Conservation (phyloP, 2,797 vertebrate genomes). For the Neolamprologus multifasciatus region DNA sequence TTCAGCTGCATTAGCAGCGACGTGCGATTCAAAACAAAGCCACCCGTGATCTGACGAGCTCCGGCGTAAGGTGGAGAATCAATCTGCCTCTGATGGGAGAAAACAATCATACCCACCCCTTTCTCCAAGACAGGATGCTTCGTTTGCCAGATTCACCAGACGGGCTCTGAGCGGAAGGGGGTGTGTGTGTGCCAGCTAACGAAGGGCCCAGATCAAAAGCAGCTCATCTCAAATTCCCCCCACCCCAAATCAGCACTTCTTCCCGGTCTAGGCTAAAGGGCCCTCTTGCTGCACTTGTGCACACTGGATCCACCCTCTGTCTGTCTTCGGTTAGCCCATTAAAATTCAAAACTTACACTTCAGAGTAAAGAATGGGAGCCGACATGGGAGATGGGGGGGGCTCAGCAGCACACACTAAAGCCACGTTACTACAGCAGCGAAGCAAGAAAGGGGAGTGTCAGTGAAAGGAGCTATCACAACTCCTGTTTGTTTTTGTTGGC, state of each 20-base stretch:
- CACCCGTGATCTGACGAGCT: background rate
- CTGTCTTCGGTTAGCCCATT: conserved; percentile 53
- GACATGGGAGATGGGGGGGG: conserved; percentile 19
- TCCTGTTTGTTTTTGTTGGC: conserved; percentile 12
- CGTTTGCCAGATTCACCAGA: conserved; percentile 28
- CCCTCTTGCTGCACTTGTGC: conserved; percentile 10
- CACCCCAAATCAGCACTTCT: conserved; percentile 48
- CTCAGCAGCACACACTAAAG: conserved; percentile 12
- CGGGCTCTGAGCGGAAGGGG: background rate
- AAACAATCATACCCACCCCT: conserved; percentile 25
- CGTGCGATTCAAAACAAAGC: conserved; percentile 17
- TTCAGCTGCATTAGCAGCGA: background rate
- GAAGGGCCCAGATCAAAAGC: conserved; percentile 28
- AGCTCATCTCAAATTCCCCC: conserved; percentile 30
- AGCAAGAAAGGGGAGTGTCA: background rate
- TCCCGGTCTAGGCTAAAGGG: conserved; percentile 10
- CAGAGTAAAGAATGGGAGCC: conserved; percentile 33
- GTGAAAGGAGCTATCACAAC: background rate
- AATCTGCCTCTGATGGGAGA: conserved; percentile 16
- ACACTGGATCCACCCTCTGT: conserved; percentile 47
- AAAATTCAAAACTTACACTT: conserved; percentile 68
- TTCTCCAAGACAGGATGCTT: conserved; percentile 24
- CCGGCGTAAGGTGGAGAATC: background rate
- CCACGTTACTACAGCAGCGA: background rate
- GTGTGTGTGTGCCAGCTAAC: conserved; percentile 21